These are phyloP conservation scores for Hyposoter didymator DNA, from an alignment of 2,888 invertebrate genomes.

Conservation along the genomic window DNA sequence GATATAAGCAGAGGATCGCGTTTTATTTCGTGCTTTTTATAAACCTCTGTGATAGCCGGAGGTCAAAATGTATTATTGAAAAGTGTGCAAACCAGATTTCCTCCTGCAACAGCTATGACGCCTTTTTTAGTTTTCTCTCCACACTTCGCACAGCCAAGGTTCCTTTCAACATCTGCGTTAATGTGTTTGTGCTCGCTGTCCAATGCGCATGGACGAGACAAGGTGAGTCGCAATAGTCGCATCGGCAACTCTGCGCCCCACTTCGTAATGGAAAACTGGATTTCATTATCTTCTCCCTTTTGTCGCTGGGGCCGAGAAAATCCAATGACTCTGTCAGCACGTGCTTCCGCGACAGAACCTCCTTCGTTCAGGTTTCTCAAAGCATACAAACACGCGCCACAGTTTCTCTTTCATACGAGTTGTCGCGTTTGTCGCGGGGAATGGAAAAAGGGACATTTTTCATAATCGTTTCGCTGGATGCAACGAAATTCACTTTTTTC, in stretches of 20 bases:
- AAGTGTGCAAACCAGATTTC: constrained; percentile 21
- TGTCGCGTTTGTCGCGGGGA: neutral
- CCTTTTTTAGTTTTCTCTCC: constrained; percentile 25
- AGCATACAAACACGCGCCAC: neutral
- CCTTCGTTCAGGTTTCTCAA: neutral
- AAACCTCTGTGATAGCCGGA: neutral
- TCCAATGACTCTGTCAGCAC: neutral
- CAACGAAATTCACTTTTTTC: no score
- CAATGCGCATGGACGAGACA: neutral
- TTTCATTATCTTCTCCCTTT: constrained; percentile 1
- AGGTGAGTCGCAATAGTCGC: neutral
- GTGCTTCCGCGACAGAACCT: neutral
- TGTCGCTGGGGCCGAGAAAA: neutral
- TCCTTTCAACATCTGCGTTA: neutral
- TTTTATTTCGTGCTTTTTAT: constrained; percentile 11
- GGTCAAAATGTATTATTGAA: neutral
- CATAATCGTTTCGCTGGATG: no score
- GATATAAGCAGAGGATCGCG: constrained; percentile 9
- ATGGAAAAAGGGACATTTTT: neutral
- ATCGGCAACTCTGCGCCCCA: neutral
- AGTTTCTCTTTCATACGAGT: neutral
- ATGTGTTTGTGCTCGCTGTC: neutral
- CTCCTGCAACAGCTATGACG: neutral
- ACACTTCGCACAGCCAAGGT: neutral
- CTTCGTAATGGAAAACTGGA: constrained; percentile 3